These are phyloP conservation scores for Ptychobarbus kaznakovi DNA, from an alignment of 2,797 vertebrate species.

Conservation along the genomic window DNA sequence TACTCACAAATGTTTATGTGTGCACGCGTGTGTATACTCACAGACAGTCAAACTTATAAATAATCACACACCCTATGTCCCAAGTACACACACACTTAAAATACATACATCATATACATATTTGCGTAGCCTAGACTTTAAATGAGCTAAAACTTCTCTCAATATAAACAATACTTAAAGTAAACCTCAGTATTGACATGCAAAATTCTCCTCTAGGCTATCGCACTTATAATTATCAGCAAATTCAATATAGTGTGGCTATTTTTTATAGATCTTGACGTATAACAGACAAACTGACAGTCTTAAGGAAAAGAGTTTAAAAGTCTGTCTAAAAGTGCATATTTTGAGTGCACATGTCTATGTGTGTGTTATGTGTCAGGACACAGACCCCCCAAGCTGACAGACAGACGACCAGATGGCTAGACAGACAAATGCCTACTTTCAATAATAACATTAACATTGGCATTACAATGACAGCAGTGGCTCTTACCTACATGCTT, in stretches of 20 bases:
- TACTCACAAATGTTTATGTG: conserved; percentile 28
- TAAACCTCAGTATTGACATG: neutral
- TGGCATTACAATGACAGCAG: conserved; percentile 51
- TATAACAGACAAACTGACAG: conserved; percentile 32
- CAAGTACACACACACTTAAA: neutral
- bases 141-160: neutral
- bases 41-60: conserved; percentile 13
- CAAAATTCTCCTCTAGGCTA: neutral
- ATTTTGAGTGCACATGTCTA: conserved; percentile 23
- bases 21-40: conserved; percentile 39
- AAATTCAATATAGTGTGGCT: neutral
- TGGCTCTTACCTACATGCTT: conserved; percentile 82
- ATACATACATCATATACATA: neutral
- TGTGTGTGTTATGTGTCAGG: conserved; percentile 21
- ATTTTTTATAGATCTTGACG: neutral
- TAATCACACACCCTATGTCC: neutral
- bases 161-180: neutral
- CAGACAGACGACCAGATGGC: conserved; percentile 44
- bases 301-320: neutral
- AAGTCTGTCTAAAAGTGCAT: conserved; percentile 6
- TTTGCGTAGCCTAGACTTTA: neutral
- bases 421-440: conserved; percentile 44
- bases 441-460: conserved; percentile 17
- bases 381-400: conserved; percentile 40
- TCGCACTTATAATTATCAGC: neutral